Conservation (phyloP, 2,888 invertebrate species). For the Calameuta pallipes region DNA sequence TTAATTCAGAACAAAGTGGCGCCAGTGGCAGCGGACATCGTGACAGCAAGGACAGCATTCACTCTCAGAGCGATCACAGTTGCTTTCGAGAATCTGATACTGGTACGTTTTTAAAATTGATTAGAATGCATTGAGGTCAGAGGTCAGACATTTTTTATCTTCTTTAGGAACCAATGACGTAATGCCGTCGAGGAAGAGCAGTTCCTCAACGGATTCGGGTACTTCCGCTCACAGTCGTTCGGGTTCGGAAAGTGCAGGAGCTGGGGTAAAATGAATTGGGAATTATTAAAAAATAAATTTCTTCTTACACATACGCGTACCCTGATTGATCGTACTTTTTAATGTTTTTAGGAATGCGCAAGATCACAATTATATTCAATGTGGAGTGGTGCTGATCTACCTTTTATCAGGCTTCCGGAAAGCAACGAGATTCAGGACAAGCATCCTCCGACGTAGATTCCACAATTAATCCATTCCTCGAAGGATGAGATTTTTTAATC, state of each 20-base stretch:
- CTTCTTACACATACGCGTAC: background rate
- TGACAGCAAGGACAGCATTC: slow-evolving; percentile 62
- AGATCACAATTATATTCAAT: slow-evolving; percentile 67
- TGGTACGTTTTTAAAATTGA: slow-evolving; percentile 36
- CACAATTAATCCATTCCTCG: background rate
- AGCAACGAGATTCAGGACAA: slow-evolving; percentile 62
- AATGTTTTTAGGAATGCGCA: slow-evolving; percentile 53
- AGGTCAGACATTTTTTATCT: background rate
- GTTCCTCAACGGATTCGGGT: slow-evolving; percentile 73
- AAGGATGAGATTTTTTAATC: background rate
- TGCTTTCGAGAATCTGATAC: slow-evolving; percentile 58
- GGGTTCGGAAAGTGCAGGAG: slow-evolving; percentile 68
- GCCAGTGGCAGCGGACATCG: slow-evolving; percentile 57
- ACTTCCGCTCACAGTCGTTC: slow-evolving; percentile 72
- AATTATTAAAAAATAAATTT: background rate
- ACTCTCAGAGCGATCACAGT: slow-evolving; percentile 54
- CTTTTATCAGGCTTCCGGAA: slow-evolving; percentile 67
- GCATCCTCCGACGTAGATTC: slow-evolving; percentile 52
- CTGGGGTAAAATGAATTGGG: slow-evolving; percentile 50
- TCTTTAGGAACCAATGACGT: slow-evolving; percentile 48
- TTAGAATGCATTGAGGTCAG: background rate
- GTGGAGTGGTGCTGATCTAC: slow-evolving; percentile 67
- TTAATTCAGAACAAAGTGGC: slow-evolving; percentile 55
- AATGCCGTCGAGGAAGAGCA: slow-evolving; percentile 71
- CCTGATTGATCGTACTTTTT: background rate